phyloP scores from a whole-genome alignment of 2,797 vertebrate genomes.

The Hippopotamyrus pictus region DNA sequence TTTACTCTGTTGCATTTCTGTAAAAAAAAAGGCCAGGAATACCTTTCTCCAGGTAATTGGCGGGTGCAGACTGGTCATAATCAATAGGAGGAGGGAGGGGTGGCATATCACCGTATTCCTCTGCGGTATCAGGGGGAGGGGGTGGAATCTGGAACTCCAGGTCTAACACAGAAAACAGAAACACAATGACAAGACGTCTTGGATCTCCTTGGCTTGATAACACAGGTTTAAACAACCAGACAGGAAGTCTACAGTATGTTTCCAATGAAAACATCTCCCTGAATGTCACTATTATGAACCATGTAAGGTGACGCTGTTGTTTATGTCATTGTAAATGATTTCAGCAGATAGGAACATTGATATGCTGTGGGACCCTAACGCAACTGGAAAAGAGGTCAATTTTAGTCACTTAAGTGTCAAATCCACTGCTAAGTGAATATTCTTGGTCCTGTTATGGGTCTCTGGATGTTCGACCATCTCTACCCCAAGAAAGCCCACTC shows the following conservation, averaged over 20 bases:
- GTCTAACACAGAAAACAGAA: slow-evolving; percentile 14
- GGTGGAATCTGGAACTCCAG: slow-evolving; percentile 26
- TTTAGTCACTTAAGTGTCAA: neutral
- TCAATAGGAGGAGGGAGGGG: slow-evolving; percentile 42
- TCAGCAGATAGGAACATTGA: neutral
- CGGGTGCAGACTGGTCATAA: slow-evolving; percentile 41
- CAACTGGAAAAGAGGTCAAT: neutral
- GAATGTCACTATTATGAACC: neutral
- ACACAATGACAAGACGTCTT: neutral
- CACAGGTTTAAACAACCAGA: neutral
- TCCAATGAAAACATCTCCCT: neutral
- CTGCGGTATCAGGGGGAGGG: slow-evolving; percentile 25
- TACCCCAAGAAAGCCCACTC: slow-evolving; percentile 15
- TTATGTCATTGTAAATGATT: neutral
- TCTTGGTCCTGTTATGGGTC: neutral
- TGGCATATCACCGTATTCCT: slow-evolving; percentile 11
- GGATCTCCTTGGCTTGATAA: neutral
- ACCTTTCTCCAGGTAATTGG: slow-evolving; percentile 59
- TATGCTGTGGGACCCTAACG: too few relatives aligned
- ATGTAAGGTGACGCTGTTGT: neutral
- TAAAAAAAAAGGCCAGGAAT: slow-evolving; percentile 14
- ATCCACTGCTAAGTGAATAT: neutral
- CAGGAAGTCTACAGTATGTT: neutral
- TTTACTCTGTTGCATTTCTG: neutral
- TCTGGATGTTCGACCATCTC: neutral